These are phyloP conservation scores for Frankliniella fusca DNA, from an alignment of 2,888 invertebrate species.

Conservation along the genomic window DNA sequence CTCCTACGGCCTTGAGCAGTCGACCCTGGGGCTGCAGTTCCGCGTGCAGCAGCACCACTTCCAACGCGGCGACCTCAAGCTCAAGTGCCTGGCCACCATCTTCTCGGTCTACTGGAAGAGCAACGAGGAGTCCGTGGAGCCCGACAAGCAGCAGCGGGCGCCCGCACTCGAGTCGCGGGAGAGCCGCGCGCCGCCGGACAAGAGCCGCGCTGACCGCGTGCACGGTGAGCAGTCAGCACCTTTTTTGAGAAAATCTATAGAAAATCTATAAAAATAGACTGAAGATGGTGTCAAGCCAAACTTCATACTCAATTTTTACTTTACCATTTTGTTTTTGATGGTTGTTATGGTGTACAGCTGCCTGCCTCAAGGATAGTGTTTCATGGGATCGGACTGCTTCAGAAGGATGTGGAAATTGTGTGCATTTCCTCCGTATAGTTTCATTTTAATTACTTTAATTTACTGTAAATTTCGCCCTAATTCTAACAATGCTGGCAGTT, in stretches of 20 bases:
- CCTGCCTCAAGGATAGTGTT: not conserved
- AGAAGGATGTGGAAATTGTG: not conserved
- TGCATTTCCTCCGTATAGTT: not conserved
- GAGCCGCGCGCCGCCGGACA: constrained; percentile 52
- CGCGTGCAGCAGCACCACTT: constrained; percentile 76
- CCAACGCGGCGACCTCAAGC: constrained; percentile 77
- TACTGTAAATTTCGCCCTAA: not conserved
- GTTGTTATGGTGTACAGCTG: not conserved
- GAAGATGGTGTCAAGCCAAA: too few relatives aligned
- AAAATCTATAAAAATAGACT: too few relatives aligned
- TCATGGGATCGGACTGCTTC: not conserved
- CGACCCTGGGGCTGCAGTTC: constrained; percentile 73
- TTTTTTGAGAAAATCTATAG: too few relatives aligned
- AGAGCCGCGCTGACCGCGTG: constrained; percentile 70
- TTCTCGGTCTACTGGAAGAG: constrained; percentile 81
- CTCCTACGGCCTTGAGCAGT: constrained; percentile 59
- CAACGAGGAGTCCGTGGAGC: constrained; percentile 83
- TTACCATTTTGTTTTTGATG: not conserved
- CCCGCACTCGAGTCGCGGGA: constrained; percentile 74
- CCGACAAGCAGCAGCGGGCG: constrained; percentile 62
- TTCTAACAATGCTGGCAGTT: too few relatives aligned
- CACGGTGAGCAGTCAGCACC: constrained; percentile 61
- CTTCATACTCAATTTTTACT: not conserved
- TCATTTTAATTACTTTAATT: not conserved
- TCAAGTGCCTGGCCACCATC: constrained; percentile 84